Percentiles rank a stretch among this genome's conserved stretches.
Evolutionary conservation across 2,797 vertebrate species (phyloP).

Genomic region (Typhlichthys eigenmanni): DNA sequence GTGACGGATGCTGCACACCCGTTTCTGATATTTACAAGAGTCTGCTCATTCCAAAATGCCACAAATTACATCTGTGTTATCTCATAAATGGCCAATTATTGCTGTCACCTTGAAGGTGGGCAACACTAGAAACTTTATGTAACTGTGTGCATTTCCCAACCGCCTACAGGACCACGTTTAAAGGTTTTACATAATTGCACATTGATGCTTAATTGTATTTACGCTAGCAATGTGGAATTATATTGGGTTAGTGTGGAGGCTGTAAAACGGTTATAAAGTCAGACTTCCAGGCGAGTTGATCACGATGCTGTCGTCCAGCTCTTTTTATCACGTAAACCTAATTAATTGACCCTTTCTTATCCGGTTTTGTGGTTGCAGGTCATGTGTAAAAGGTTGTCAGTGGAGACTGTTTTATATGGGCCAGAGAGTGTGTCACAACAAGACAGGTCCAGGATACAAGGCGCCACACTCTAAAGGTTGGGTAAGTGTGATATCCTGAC

Average conservation of each 20-base stretch:
- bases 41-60: slow-evolving; percentile 47
- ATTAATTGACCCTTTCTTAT: slow-evolving; percentile 67
- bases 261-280: slow-evolving; percentile 67
- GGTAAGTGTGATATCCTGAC: slow-evolving; percentile 71
- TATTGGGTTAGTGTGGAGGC: slow-evolving; percentile 61
- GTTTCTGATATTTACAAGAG: slow-evolving; percentile 51
- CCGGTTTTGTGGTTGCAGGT: slow-evolving; percentile 58
- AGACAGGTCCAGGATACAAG: slow-evolving; percentile 59
- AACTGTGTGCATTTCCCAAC: slow-evolving; percentile 29
- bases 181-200: slow-evolving; percentile 64
- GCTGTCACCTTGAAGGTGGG: slow-evolving; percentile 67
- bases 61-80: slow-evolving; percentile 64
- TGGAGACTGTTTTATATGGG: slow-evolving; percentile 61
- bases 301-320: slow-evolving; percentile 55
- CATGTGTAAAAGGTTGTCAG: slow-evolving; percentile 50
- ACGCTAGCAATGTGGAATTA: slow-evolving; percentile 59
- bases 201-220: slow-evolving; percentile 67
- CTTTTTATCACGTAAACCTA: slow-evolving; percentile 66
- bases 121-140: slow-evolving; percentile 47
- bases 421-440: slow-evolving; percentile 55
- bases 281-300: slow-evolving; percentile 56
- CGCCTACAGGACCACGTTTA: slow-evolving; percentile 49
- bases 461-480: slow-evolving; percentile 62
- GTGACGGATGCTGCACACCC: slow-evolving; percentile 45
- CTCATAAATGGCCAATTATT: slow-evolving; percentile 65